Base-by-base conservation (phyloP, 2,888 invertebrate species). In the Gastracanthus pulcherrimus region DNA sequence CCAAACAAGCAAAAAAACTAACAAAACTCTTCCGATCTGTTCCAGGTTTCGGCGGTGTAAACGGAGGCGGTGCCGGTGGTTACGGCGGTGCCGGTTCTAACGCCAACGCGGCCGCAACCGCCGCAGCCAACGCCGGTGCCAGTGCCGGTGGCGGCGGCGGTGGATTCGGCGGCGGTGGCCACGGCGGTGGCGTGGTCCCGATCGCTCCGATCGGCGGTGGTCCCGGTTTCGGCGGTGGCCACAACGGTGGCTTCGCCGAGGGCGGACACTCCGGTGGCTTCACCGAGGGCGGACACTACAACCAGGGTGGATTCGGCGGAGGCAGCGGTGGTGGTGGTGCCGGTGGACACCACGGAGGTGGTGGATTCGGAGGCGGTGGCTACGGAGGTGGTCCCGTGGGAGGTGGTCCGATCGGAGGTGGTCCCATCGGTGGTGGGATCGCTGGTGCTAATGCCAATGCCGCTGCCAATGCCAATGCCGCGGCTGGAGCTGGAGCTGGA, bases 141-240 rank as follows among this genome's bases (percentile, higher is more conserved):
- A 38, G 11, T 7, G 51, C 81, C 11, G 70, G 36, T 4, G 71
- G 67, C 19, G 41, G 70, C 3, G 60, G 38, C 31, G 67, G 76
- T 41, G 84, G 81, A 45, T 38, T 62, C 29, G 62, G n/a, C 23
- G 80, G 76, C 1, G 78, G 62, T 38, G 38, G 36, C 9, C 34
- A 51, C 51, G 70, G 70, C 7, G 70, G 29, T 26, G 55, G 67
- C 5, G 76, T 19, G 11, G 29, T 29, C 16, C 58, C 58, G 2
- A 11, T 26, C 11, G 41, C 26, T 26, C 16, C 41, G 38, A 26
- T 34, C 29, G 41, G 26, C 4, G 38, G 38, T 16, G 58, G 29
- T 26, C 29, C 23, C 29, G 58, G n/a, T 11, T 13, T n/a, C 26
- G 70, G 55, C 31, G 78, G 77, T 48, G 71, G 64, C 19, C 58